Conservation (phyloP, 2,888 invertebrate genomes). For the Onthophagus sagittarius region DNA sequence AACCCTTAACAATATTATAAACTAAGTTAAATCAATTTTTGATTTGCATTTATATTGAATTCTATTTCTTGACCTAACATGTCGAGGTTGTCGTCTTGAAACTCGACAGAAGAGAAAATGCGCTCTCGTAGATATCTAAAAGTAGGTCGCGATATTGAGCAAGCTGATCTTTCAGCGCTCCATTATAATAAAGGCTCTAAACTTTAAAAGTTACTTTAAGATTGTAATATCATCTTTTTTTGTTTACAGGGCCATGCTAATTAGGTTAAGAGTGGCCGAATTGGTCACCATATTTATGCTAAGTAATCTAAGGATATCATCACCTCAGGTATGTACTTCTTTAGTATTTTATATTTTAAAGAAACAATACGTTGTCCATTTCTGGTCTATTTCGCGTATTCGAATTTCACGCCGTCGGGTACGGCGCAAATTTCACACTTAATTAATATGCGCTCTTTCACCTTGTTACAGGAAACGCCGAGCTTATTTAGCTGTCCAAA, state of each 20-base stretch:
- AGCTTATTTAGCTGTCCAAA: constrained; percentile 68
- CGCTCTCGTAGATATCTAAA: background rate
- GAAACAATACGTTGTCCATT: background rate
- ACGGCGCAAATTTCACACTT: background rate
- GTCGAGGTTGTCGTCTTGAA: background rate
- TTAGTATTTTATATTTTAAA: background rate
- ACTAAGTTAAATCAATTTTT: too few relatives aligned
- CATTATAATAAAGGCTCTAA: background rate
- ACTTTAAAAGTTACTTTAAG: background rate
- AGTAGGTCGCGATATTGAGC: background rate
- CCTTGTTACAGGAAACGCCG: constrained; percentile 58
- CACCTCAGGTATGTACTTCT: constrained; percentile 60
- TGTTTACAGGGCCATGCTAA: constrained; percentile 68
- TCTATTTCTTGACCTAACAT: background rate
- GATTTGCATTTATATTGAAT: too few relatives aligned
- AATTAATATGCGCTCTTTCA: constrained; percentile 1
- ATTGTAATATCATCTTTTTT: constrained; percentile 33
- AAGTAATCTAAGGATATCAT: constrained; percentile 50
- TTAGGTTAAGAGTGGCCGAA: constrained; percentile 67
- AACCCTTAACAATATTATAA: too few relatives aligned
- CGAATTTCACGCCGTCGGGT: background rate
- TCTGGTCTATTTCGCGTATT: background rate
- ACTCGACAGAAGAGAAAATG: background rate
- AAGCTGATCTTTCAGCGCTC: background rate
- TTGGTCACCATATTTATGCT: constrained; percentile 63